Percentiles rank a stretch among this genome's conserved stretches.
phyloP scores from a whole-genome alignment of 2,888 invertebrate species.

The Cephalotes varians region DNA sequence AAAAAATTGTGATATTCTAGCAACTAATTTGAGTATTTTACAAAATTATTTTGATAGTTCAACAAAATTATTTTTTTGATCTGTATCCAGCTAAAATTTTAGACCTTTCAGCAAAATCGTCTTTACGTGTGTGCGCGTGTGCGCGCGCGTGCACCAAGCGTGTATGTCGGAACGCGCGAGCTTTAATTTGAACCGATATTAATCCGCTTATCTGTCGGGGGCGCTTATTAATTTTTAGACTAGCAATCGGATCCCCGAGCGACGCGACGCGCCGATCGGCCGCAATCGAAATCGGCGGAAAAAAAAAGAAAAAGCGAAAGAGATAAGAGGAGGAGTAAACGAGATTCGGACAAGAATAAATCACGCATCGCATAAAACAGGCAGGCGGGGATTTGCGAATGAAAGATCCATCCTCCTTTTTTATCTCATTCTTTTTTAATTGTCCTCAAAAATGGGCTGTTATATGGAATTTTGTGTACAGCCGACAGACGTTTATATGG shows the following conservation, averaged over 20 bases:
- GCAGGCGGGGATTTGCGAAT: constrained; percentile 25
- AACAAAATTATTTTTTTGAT: no score
- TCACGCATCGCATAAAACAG: not conserved
- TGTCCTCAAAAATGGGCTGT: constrained; percentile 22
- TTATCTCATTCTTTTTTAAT: not conserved
- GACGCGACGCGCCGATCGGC: constrained; percentile 21
- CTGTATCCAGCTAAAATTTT: no score
- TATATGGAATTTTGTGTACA: constrained; percentile 30
- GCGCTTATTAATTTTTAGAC: constrained; percentile 69
- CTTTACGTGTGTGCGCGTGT: no score
- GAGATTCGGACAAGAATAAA: not conserved
- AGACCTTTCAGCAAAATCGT: no score
- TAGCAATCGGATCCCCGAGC: constrained; percentile 52
- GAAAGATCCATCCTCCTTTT: not conserved
- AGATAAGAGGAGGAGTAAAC: constrained; percentile 24
- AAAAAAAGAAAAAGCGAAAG: not conserved
- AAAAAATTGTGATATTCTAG: no score
- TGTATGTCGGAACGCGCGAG: constrained; percentile 55
- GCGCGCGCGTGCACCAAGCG: no score
- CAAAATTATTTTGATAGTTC: no score
- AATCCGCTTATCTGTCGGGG: constrained; percentile 67
- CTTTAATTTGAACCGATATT: constrained; percentile 63
- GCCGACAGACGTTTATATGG: constrained; percentile 43
- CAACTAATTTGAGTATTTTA: no score
- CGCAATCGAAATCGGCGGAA: constrained; percentile 14